Evolutionary conservation across 2,113 vertebrate genomes (phyloP).

Genomic region (Gila orcuttii): DNA sequence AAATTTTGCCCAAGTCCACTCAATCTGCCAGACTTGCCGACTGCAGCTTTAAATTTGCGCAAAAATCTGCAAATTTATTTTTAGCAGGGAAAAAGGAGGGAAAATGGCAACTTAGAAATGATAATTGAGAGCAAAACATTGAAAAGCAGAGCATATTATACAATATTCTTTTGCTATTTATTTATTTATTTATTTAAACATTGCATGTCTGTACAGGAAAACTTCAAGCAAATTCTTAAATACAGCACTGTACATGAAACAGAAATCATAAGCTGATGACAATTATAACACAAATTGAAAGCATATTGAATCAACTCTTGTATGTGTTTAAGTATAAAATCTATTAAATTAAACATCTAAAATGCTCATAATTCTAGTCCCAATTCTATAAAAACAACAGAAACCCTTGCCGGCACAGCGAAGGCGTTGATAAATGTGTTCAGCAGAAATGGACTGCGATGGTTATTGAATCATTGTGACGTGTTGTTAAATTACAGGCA

Average conservation of each 20-base stretch:
- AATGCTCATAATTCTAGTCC: slow-evolving; percentile 28
- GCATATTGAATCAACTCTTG: too few species aligned
- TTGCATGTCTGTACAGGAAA: too few species aligned
- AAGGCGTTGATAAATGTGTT: not conserved
- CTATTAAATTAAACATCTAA: not conserved
- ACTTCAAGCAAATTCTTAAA: too few species aligned
- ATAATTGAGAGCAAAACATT: not conserved
- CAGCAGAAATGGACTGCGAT: slow-evolving; percentile 62
- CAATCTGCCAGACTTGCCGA: too few species aligned
- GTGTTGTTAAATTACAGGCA: slow-evolving; percentile 70
- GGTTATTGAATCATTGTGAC: slow-evolving; percentile 68
- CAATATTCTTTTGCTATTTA: not conserved
- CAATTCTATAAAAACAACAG: not conserved
- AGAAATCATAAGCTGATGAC: too few species aligned
- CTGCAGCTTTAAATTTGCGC: too few species aligned
- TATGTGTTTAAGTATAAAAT: not conserved
- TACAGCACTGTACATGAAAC: too few species aligned
- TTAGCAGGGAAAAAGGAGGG: too few species aligned
- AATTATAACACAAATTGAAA: too few species aligned
- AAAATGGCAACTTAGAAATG: not conserved
- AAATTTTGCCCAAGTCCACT: too few species aligned
- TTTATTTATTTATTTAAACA: not conserved
- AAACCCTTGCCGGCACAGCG: not conserved
- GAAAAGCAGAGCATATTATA: slow-evolving; percentile 43
- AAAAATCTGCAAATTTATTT: too few species aligned